These are phyloP conservation scores for Ptilorrhoa leucosticta DNA, from an alignment of 2,113 vertebrate species.

Conservation along the genomic window DNA sequence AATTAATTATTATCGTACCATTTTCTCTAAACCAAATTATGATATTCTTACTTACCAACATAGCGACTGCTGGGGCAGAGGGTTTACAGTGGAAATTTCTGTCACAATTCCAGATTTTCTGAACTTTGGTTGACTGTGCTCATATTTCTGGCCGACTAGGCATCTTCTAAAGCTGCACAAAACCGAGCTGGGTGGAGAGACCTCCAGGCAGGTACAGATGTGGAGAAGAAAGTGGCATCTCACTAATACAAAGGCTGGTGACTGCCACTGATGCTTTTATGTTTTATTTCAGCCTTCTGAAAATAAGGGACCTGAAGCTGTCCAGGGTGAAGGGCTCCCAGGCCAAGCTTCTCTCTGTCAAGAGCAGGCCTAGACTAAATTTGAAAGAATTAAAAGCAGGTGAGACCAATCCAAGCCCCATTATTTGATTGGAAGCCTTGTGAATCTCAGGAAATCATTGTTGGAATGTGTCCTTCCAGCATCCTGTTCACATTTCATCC, in stretches of 20 bases:
- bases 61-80: not conserved
- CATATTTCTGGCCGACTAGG: not conserved
- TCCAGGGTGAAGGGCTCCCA: not conserved
- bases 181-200: not conserved
- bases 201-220: not conserved
- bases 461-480: not conserved
- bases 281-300: not conserved
- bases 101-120: not conserved
- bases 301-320: not conserved
- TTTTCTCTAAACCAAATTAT: not conserved
- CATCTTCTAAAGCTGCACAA: not conserved
- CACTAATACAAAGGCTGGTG: not conserved
- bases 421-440: not conserved
- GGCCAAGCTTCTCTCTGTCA: not conserved
- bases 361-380: not conserved
- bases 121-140: rapidly evolving
- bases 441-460: not conserved
- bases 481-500: not conserved
- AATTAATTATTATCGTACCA: not conserved
- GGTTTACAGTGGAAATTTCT: not conserved
- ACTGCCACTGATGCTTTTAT: not conserved
- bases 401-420: not conserved
- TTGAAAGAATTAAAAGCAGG: not conserved
- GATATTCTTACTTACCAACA: not conserved
- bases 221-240: not conserved